Base-by-base conservation (phyloP, 2,113 vertebrate genomes). In the Pholis gunnellus region DNA sequence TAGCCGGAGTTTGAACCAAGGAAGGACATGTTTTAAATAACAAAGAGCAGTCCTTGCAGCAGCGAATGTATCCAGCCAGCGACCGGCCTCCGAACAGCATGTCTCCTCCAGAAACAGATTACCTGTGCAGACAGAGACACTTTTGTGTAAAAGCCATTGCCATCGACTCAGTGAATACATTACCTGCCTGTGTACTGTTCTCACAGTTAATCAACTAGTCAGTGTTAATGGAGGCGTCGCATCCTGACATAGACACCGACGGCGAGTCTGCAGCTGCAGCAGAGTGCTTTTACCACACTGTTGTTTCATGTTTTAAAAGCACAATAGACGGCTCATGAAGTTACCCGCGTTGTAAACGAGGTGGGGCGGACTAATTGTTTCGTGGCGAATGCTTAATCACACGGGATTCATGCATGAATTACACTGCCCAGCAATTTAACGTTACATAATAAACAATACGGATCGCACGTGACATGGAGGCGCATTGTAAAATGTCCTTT, bases 161-260 rank as follows among this genome's bases (percentile, higher is more conserved):
- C 72, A 90, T 88, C 22, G 78, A 90, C 91, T 88, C 34, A 0
- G 74, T 73, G 84, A 92, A 92, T 85, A 74, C 87, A 93, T 91
- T 86, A 92, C 85, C 79, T 87, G 86, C 75, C 64, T 36, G 72
- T 73, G 61, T 54, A 48, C 79, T 83, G 75, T 87, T 91, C 89
- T 85, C 87, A 83, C 87, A 76, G 89, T 88, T 92, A 89, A 92
- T 93, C 89, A 91, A 83, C 90, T 86, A 87, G 88, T 82, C 81
- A 65, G 87, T 81, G 85, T 88, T 92, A 91, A 92, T 90, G 85
- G 86, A 92, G 72, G 84, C 59, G 57, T 83, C 79, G 75, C 78
- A 79, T 87, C 82, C 78, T 77, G 91, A 88, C 87, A 87, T 9
- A 40, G 78, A 90, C 57, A 70, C 84, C 36, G 74, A 81, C 61